Conservation (phyloP, 1,140 invertebrate species). For the Aphaenogaster ashmeadi region DNA sequence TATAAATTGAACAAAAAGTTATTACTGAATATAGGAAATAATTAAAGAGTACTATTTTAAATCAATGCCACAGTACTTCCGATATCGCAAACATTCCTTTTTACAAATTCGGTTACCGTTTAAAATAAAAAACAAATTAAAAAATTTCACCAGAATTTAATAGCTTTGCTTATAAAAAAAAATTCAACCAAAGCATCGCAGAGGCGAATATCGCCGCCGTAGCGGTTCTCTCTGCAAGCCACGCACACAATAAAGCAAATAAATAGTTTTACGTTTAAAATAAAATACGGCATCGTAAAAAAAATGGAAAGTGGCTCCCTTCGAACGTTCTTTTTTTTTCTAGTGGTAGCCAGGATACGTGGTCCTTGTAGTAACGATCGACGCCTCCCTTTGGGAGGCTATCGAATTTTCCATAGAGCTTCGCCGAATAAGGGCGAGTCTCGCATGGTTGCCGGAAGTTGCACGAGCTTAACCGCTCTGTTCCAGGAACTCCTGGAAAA, state of each 20-base stretch:
- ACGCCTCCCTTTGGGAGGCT: constrained; percentile 42
- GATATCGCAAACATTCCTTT: not conserved
- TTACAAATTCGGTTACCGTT: not conserved
- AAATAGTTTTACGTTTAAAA: constrained; percentile 63
- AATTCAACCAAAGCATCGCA: not conserved
- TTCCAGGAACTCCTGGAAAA: constrained; percentile 54
- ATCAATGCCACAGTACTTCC: not conserved
- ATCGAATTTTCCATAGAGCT: constrained; percentile 70
- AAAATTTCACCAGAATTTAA: constrained; percentile 26
- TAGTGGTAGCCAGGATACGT: constrained; percentile 13
- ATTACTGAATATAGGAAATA: not conserved
- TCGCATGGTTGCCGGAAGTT: constrained; percentile 59
- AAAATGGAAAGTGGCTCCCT: constrained; percentile 26
- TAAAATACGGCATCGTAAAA: constrained; percentile 51
- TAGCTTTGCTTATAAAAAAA: constrained; percentile 13
- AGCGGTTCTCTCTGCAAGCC: not conserved
- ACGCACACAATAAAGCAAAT: constrained; percentile 45
- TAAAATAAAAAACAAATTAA: not conserved
- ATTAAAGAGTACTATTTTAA: constrained; percentile 20
- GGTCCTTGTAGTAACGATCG: constrained; percentile 63
- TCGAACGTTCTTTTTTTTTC: constrained; percentile 24
- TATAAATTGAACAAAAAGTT: not conserved
- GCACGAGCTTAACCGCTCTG: constrained; percentile 62
- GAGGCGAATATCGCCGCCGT: constrained; percentile 1
- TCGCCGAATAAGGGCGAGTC: constrained; percentile 48